phyloP scores from a whole-genome alignment of 2,888 invertebrate species.

The Eristalinus sepulchralis region DNA sequence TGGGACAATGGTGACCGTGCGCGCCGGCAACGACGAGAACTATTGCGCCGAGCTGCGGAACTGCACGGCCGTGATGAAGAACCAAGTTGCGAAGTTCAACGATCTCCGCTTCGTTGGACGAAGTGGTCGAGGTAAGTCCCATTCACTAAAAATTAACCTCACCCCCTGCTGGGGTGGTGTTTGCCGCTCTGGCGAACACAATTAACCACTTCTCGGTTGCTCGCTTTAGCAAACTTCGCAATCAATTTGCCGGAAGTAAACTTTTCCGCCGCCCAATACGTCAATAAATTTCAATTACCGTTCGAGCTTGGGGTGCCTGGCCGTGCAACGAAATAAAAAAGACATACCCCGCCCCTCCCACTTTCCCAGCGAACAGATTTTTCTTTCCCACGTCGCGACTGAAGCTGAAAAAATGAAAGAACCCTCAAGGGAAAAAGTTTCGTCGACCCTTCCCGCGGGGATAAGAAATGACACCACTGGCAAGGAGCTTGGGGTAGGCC shows the following conservation, averaged over 20 bases:
- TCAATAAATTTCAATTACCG: slow-evolving; percentile 58
- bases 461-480: slow-evolving; percentile 10
- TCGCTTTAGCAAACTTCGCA: slow-evolving; percentile 59
- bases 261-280: slow-evolving; percentile 66
- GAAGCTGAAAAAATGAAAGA: not conserved
- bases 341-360: slow-evolving; percentile 1
- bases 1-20: slow-evolving; percentile 96
- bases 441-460: slow-evolving; percentile 37
- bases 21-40: slow-evolving; percentile 99
- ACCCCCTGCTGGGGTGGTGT: not conserved
- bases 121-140: slow-evolving; percentile 96
- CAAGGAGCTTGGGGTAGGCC: slow-evolving; percentile 60
- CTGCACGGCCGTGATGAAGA: slow-evolving; percentile 97
- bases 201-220: slow-evolving; percentile 70
- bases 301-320: slow-evolving; percentile 38
- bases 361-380: slow-evolving; percentile 56
- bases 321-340: slow-evolving; percentile 4
- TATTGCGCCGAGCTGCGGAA: slow-evolving; percentile 97
- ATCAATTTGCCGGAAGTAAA: slow-evolving; percentile 67
- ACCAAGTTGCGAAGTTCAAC: slow-evolving; percentile 99
- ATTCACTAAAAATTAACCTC: not conserved
- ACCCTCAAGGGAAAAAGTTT: slow-evolving; percentile 45
- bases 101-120: slow-evolving; percentile 99
- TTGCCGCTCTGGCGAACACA: slow-evolving; percentile 35
- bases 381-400: slow-evolving; percentile 56